These are phyloP conservation scores for Trisateles emortualis DNA, from an alignment of 2,888 invertebrate genomes.

Conservation along the genomic window DNA sequence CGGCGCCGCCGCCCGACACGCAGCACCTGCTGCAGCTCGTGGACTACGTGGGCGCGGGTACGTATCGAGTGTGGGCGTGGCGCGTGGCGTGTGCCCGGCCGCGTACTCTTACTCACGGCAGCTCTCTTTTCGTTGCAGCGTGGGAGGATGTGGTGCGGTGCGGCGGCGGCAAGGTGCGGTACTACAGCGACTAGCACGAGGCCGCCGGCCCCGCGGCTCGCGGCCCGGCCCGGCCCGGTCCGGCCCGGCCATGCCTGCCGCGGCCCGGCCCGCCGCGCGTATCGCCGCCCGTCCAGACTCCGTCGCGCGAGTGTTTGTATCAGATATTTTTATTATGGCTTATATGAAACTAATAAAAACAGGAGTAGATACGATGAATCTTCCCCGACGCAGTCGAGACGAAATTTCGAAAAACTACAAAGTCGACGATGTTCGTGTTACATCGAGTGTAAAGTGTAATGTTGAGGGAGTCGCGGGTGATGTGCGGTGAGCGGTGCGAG, in stretches of 20 bases:
- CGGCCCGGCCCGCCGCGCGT: background rate
- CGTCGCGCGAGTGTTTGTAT: constrained; percentile 18
- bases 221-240: background rate
- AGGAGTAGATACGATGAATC: constrained; percentile 24
- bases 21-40: constrained; percentile 67
- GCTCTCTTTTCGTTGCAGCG: constrained; percentile 78
- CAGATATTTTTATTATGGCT: constrained; percentile 21
- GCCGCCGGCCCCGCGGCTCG: background rate
- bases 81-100: background rate
- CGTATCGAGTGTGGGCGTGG: background rate
- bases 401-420: constrained; percentile 23
- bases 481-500: background rate
- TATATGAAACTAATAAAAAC: constrained; percentile 15
- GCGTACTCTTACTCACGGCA: background rate
- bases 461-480: constrained; percentile 8
- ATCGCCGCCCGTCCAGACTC: constrained; percentile 1
- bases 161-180: constrained; percentile 78
- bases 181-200: constrained; percentile 74
- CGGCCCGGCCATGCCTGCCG: constrained; percentile 1
- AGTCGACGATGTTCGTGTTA: constrained; percentile 27
- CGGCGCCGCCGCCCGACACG: constrained; percentile 56
- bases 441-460: constrained; percentile 15
- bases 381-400: constrained; percentile 31
- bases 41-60: constrained; percentile 75
- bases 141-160: constrained; percentile 91